A percentile compares a stretch with the other conserved stretches of the same genome.
phyloP scores from a whole-genome alignment of 1,140 invertebrate genomes.

The Calliopsis andreniformis region DNA sequence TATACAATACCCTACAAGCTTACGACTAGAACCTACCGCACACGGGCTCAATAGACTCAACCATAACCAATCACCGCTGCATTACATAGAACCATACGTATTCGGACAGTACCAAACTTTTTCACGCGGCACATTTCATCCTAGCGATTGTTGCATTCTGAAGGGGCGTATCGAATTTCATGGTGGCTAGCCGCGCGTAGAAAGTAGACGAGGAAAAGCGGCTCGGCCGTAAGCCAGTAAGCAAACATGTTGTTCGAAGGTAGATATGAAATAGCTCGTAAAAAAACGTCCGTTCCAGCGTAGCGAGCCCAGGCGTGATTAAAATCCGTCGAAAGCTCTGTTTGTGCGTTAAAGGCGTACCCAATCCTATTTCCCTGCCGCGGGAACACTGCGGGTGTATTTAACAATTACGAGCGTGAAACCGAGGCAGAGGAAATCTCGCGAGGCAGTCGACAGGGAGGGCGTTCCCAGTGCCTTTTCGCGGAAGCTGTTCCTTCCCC shows the following conservation, averaged over 20 bases:
- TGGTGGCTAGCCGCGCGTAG: too few relatives aligned
- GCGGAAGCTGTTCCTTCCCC: too few relatives aligned
- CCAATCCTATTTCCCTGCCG: constrained; percentile 37
- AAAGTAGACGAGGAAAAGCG: constrained; percentile 3
- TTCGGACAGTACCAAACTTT: too few relatives aligned
- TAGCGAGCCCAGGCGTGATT: constrained; percentile 3
- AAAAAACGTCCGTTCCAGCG: background rate
- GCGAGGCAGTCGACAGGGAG: constrained; percentile 12
- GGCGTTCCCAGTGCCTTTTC: too few relatives aligned
- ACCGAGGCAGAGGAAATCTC: constrained; percentile 18
- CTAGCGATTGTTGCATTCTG: too few relatives aligned
- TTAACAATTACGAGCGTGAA: constrained; percentile 33
- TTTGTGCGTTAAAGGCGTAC: constrained; percentile 40
- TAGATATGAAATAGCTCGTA: constrained; percentile 10
- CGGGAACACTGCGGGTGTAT: constrained; percentile 1
- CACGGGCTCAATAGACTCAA: too few relatives aligned
- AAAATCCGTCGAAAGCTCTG: constrained; percentile 43
- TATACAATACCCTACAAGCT: too few relatives aligned
- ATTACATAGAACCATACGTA: too few relatives aligned
- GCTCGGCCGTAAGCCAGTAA: constrained; percentile 9
- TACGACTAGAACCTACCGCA: too few relatives aligned
- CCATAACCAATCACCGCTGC: too few relatives aligned
- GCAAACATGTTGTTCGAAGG: constrained; percentile 22
- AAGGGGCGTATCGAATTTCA: too few relatives aligned
- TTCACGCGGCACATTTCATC: too few relatives aligned